phyloP scores from a whole-genome alignment of 2,113 vertebrate genomes.

The Cryptomyrus ogoouensis region DNA sequence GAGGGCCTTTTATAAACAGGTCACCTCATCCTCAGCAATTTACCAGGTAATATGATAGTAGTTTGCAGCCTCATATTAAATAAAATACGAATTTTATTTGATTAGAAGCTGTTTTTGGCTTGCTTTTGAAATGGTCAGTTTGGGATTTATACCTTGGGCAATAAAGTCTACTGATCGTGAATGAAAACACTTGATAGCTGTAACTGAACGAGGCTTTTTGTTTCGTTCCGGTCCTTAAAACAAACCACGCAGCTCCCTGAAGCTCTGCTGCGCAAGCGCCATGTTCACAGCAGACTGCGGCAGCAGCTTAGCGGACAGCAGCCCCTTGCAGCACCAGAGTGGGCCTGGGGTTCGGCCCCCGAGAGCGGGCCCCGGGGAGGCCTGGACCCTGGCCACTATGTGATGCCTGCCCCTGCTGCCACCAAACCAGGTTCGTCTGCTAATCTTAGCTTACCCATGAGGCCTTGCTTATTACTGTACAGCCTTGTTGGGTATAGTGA shows the following conservation, averaged over 20 bases:
- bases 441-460: neutral
- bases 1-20: neutral
- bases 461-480: neutral
- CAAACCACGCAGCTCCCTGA: neutral
- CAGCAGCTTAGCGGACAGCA: conserved; percentile 14
- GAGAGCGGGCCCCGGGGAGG: neutral
- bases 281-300: neutral
- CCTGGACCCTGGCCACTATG: neutral
- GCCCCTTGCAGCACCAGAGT: conserved; percentile 49
- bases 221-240: neutral
- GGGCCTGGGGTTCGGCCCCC: conserved; percentile 21
- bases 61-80: neutral
- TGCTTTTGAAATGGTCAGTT: neutral
- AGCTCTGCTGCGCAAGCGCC: neutral
- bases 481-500: neutral
- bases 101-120: neutral
- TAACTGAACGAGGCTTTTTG: neutral
- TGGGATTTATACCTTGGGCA: neutral
- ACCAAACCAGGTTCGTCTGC: neutral
- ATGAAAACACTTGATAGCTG: neutral
- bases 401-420: neutral
- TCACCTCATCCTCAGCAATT: neutral
- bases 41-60: neutral
- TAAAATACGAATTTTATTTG: neutral
- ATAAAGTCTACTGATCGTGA: neutral